phyloP scores from a whole-genome alignment of 2,888 invertebrate genomes.

The Physocephala rufipes region DNA sequence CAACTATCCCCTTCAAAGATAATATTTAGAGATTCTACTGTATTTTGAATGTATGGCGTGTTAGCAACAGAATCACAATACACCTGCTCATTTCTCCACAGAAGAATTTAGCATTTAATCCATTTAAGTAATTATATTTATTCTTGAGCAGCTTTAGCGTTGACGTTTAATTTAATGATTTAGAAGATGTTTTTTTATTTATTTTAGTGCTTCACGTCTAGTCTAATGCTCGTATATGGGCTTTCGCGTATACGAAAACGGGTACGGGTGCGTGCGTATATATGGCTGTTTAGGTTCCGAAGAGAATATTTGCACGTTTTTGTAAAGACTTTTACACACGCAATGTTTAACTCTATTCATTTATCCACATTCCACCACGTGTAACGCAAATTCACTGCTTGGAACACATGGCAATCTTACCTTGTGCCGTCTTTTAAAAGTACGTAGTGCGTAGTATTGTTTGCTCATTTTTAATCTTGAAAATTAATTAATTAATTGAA shows the following conservation, averaged over 20 bases:
- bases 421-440: no score
- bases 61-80: not conserved
- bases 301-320: not conserved
- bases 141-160: slow-evolving; percentile 26
- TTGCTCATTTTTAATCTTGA: not conserved
- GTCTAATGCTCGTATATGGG: not conserved
- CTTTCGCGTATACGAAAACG: not conserved
- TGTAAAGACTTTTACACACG: not conserved
- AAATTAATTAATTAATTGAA: not conserved
- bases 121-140: slow-evolving; percentile 20
- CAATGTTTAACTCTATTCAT: no score
- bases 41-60: no score
- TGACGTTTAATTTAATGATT: slow-evolving; percentile 33
- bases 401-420: not conserved
- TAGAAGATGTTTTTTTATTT: not conserved
- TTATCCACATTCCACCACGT: no score
- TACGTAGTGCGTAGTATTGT: no score
- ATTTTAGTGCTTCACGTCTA: no score
- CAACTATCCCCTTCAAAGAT: no score
- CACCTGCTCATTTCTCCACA: not conserved
- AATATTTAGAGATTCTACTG: no score
- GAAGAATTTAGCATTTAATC: not conserved
- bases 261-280: not conserved
- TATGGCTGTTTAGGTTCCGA: not conserved
- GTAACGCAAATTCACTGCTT: no score